phyloP scores from a whole-genome alignment of 2,888 invertebrate genomes.

The Trichogramma evanescens region DNA sequence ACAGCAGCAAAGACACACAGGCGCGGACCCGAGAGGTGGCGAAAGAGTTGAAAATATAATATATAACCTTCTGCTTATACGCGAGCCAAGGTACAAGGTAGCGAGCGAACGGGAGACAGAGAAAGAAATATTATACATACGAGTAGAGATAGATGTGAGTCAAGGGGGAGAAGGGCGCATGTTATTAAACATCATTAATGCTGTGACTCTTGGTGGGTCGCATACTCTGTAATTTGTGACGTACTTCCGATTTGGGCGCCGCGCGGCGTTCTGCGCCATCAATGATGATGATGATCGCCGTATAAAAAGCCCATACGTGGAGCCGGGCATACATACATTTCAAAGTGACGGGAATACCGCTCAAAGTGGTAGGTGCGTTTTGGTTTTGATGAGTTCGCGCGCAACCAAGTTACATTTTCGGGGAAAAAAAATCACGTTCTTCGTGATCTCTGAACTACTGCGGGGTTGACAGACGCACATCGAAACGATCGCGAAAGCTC shows the following conservation, averaged over 20 bases:
- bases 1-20: constrained; percentile 1
- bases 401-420: no score
- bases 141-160: constrained; percentile 12
- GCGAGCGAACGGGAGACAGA: constrained; percentile 15
- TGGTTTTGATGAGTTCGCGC: no score
- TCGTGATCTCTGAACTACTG: no score
- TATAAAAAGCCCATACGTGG: no score
- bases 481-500: no score
- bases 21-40: constrained; percentile 14
- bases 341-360: no score
- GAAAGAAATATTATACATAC: not conserved
- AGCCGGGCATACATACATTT: no score
- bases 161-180: constrained; percentile 31
- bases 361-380: no score
- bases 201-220: constrained; percentile 17
- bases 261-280: not conserved
- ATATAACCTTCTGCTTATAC: no score
- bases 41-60: constrained; percentile 12
- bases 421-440: no score
- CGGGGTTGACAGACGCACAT: no score
- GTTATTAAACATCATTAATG: constrained; percentile 47
- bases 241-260: constrained; percentile 38
- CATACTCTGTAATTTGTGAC: constrained; percentile 45
- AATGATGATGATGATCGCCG: not conserved
- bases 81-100: no score